phyloP scores from a whole-genome alignment of 2,113 vertebrate species.

The Phodopus roborovskii region DNA sequence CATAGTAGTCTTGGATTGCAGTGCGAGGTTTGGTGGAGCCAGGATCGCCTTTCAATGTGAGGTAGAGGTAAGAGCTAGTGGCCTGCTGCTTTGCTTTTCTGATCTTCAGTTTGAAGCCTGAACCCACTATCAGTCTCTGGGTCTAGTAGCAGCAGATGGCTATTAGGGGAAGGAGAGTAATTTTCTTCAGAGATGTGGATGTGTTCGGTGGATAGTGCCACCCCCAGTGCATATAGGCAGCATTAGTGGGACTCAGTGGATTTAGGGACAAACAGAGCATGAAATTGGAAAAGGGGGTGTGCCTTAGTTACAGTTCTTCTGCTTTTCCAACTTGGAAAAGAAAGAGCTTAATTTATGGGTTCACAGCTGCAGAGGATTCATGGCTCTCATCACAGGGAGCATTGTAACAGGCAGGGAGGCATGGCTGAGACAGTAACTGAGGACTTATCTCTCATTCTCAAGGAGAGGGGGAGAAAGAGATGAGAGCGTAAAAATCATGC shows the following conservation, averaged over 20 bases:
- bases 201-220: background rate
- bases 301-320: background rate
- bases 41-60: no score
- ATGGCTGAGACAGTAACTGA: background rate
- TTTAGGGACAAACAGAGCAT: background rate
- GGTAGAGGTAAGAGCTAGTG: no score
- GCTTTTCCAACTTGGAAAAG: background rate
- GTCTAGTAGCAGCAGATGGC: background rate
- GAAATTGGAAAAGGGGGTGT: background rate
- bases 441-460: background rate
- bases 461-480: no score
- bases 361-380: background rate
- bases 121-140: no score
- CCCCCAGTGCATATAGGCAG: background rate
- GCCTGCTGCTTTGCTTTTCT: no score
- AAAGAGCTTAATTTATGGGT: background rate
- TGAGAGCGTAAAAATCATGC: background rate
- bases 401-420: no score
- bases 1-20: no score
- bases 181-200: background rate
- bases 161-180: background rate
- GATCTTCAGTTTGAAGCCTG: no score
- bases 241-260: background rate
- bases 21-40: no score
- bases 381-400: background rate